Conservation (phyloP, 2,888 invertebrate species). For the Hirtodrosophila cameraria region DNA sequence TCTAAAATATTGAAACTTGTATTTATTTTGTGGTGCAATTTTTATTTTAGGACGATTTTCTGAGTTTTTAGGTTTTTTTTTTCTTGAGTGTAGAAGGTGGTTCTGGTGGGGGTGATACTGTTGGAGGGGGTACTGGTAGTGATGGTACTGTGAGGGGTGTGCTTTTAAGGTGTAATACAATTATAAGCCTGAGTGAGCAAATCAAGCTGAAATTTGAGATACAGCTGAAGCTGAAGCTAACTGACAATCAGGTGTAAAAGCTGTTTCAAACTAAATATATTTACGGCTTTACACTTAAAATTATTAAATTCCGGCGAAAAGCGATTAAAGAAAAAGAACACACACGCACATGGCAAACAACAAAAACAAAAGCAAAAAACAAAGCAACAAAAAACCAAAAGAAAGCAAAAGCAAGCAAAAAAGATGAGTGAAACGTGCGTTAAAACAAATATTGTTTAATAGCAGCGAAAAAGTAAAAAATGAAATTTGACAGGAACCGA, state of each 20-base stretch:
- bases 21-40: too few relatives aligned
- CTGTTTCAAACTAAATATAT: slow-evolving; percentile 33
- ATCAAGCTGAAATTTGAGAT: slow-evolving; percentile 27
- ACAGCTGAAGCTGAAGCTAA: slow-evolving; percentile 7
- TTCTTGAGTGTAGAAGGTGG: too few relatives aligned
- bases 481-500: slow-evolving; percentile 60
- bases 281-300: slow-evolving; percentile 45
- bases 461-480: slow-evolving; percentile 40
- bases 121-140: not conserved
- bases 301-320: slow-evolving; percentile 63
- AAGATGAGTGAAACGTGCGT: slow-evolving; percentile 24
- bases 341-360: not conserved
- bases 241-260: slow-evolving; percentile 50
- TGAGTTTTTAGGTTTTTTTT: too few relatives aligned
- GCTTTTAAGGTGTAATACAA: not conserved
- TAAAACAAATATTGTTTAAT: slow-evolving; percentile 59
- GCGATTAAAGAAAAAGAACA: slow-evolving; percentile 53
- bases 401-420: not conserved
- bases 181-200: slow-evolving; percentile 25
- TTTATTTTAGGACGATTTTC: too few relatives aligned
- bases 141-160: not conserved
- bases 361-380: not conserved
- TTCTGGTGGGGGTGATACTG: not conserved
- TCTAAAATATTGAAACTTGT: too few relatives aligned
- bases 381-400: too few relatives aligned